Percentiles rank a stretch among this genome's conserved stretches.
Evolutionary conservation across 2,888 invertebrate genomes (phyloP).

Genomic region (Hydropsyche betteni): DNA sequence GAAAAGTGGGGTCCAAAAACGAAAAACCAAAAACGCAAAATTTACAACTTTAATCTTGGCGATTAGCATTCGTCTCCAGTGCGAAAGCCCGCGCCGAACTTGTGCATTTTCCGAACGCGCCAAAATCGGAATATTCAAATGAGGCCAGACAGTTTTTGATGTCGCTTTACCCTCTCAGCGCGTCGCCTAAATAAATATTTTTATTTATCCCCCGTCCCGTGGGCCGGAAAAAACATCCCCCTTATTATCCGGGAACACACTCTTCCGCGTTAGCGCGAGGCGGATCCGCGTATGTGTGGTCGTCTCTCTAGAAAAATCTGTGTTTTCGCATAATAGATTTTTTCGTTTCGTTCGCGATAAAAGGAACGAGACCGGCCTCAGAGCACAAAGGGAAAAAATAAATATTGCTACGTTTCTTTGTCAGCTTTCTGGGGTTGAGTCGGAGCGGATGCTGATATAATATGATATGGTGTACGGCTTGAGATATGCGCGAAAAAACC

Average conservation of each 20-base stretch:
- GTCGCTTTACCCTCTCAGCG: conserved; percentile 7
- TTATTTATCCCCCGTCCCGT: conserved; percentile 4
- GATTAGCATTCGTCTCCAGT: conserved; percentile 42
- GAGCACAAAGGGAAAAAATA: conserved; percentile 26
- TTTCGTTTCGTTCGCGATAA: conserved; percentile 8
- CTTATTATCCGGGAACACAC: conserved; percentile 23
- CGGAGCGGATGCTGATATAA: conserved; percentile 19
- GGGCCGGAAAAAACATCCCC: conserved; percentile 14
- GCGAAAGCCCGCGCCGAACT: conserved; percentile 14
- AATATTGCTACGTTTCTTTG: conserved; percentile 21
- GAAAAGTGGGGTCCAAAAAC: no score
- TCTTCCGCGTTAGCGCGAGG: neutral
- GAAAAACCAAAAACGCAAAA: conserved; percentile 11
- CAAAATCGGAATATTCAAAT: conserved; percentile 36
- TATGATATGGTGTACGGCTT: neutral
- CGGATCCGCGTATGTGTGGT: conserved; percentile 11
- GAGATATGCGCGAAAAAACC: no score
- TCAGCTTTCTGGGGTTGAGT: conserved; percentile 18
- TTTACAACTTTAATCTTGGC: conserved; percentile 43
- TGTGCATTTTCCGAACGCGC: conserved; percentile 4
- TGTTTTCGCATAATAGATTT: conserved; percentile 31
- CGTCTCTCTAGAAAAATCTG: conserved; percentile 14
- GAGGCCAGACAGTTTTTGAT: conserved; percentile 33
- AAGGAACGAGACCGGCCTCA: conserved; percentile 12
- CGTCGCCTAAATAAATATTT: conserved; percentile 20